Evolutionary conservation across 2,888 invertebrate species (phyloP).

Genomic region (Blomia tropicalis): DNA sequence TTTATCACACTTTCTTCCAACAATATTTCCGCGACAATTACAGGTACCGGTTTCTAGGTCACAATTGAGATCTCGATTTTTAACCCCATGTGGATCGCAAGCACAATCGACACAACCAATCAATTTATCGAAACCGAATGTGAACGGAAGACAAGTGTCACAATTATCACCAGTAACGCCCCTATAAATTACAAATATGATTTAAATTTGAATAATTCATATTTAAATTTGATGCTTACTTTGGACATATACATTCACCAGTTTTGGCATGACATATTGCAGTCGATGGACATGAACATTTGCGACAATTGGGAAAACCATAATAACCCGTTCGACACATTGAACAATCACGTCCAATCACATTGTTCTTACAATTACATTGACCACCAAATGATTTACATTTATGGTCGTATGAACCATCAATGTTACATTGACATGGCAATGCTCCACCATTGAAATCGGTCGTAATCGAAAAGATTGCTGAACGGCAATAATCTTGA

Average conservation of each 20-base stretch:
- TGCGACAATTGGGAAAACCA: slow-evolving; percentile 84
- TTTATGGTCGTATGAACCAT: slow-evolving; percentile 47
- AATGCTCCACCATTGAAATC: slow-evolving; percentile 87
- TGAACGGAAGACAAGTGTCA: slow-evolving; percentile 68
- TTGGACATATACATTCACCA: slow-evolving; percentile 29
- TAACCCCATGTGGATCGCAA: slow-evolving; percentile 68
- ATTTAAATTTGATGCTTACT: neutral
- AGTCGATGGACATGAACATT: slow-evolving; percentile 67
- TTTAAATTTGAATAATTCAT: slow-evolving; percentile 35
- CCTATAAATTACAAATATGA: no score
- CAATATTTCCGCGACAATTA: slow-evolving; percentile 65
- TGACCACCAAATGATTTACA: slow-evolving; percentile 91
- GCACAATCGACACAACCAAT: slow-evolving; percentile 90
- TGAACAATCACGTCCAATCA: slow-evolving; percentile 72
- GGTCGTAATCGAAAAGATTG: slow-evolving; percentile 80
- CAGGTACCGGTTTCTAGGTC: slow-evolving; percentile 72
- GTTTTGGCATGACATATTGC: slow-evolving; percentile 18
- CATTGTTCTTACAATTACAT: slow-evolving; percentile 75
- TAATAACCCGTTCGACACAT: slow-evolving; percentile 75
- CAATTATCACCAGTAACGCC: slow-evolving; percentile 76
- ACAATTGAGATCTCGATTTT: slow-evolving; percentile 59
- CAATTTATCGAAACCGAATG: slow-evolving; percentile 79
- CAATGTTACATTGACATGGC: slow-evolving; percentile 67
- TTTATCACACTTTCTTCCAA: slow-evolving; percentile 70
- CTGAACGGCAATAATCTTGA: slow-evolving; percentile 66